Base-by-base conservation (phyloP, 2,888 invertebrate genomes). In the Cantharis rustica region DNA sequence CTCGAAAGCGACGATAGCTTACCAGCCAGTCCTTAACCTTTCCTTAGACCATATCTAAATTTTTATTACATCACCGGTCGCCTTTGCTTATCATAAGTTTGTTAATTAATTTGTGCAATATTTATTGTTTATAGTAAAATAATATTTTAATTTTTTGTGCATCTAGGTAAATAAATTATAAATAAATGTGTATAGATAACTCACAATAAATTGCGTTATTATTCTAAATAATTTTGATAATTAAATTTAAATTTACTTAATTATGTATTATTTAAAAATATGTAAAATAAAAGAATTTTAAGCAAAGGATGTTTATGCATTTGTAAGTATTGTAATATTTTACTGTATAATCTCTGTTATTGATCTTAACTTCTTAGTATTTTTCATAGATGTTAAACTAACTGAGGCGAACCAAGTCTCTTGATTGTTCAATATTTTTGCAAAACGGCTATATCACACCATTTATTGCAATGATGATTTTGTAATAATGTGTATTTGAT, bases 1-100 rank as follows among this genome's bases (percentile, higher is more conserved):
- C 92, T 96, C 84, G 96, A 96, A 89, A 96, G 96, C 88, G 97
- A 97, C 90, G 94, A 94, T 86, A 93, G 93, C 86, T 90, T 93
- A 83, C 93, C 93, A 70, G 93, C 93, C 82, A 93, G 93, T 84
- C 94, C 94, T 91, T 94, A 94, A 89, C 89, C 85, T 79, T 73
- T 61, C 47, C 68, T 17, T 72, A 16, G 17, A 68, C 17, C 75
- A 64, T 70, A 70, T 68, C 69, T 74, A 64, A 66, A 74, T 72
- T 79, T 71, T 75, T 47, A 47, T 47, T 73, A 79, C 62, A 66
- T 79, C 77, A 76, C 76, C 68, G 72, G 72, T 74, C 76, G 71
- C 78, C 78, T 78, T 78, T 78, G 78, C 78, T 75, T 78, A 75
- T 31, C 66, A 47, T 72, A 23, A 72, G 72, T 73, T 61, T 76